phyloP scores from a whole-genome alignment of 2,888 invertebrate genomes.

The Sesia apiformis region DNA sequence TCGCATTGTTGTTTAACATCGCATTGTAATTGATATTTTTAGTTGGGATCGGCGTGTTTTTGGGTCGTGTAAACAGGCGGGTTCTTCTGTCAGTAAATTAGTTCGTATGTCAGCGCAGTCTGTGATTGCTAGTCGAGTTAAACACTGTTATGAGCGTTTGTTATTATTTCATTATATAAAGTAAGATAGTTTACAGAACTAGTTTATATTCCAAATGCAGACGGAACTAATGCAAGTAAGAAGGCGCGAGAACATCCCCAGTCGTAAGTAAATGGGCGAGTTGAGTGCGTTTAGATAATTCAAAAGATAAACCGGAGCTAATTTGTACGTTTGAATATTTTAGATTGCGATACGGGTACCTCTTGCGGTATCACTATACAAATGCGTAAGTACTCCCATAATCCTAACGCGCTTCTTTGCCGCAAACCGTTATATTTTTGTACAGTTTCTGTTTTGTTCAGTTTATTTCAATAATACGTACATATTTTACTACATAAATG shows the following conservation, averaged over 20 bases:
- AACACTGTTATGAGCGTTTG: conserved; percentile 40
- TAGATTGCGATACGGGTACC: conserved; percentile 70
- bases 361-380: conserved; percentile 70
- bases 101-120: conserved; percentile 57
- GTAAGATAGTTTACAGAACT: conserved; percentile 5
- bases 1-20: conserved; percentile 55
- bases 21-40: conserved; percentile 73
- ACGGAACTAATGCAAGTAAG: conserved; percentile 48
- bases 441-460: too few relatives aligned
- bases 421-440: too few relatives aligned
- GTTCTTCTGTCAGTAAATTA: conserved; percentile 59
- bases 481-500: too few relatives aligned
- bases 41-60: conserved; percentile 66
- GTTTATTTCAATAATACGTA: too few relatives aligned
- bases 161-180: conserved; percentile 22
- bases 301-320: conserved; percentile 17
- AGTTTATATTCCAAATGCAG: conserved; percentile 32
- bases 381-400: conserved; percentile 57
- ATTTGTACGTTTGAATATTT: conserved; percentile 51
- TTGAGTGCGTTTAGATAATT: neutral
- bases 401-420: too few relatives aligned
- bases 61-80: conserved; percentile 69
- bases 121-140: conserved; percentile 49
- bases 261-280: conserved; percentile 53
- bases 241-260: conserved; percentile 62